Base-by-base conservation (phyloP, 2,888 invertebrate species). In the Heliconius ismenius region DNA sequence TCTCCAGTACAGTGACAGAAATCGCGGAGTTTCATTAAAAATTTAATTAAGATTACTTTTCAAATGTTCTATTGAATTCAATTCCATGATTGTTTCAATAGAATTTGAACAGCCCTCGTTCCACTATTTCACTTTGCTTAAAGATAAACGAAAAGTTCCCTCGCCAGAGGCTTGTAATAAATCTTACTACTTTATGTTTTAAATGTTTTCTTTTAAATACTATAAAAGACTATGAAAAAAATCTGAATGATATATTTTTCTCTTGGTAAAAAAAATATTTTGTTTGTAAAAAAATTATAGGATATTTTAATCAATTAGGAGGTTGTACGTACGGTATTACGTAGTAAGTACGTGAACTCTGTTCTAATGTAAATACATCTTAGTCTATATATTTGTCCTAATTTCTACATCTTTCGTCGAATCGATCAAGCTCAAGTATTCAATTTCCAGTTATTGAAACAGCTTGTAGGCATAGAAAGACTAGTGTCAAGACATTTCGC, bases 61-160 rank as follows among this genome's bases (percentile, higher is more conserved):
- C 39, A 60, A 68, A 60, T 28, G 28, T 62, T 75, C 43, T 28
- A 75, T 68, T n/a, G 65, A 75, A 43, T 43, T 32, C 62, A 28
- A 68, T 15, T 75, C 24, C 60, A 43, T 68, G 75, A 77, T 72
- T 75, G 75, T 77, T 75, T 75, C 75, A 72, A 75, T 77, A 67
- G 75, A 75, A 67, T 75, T 75, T 32, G 58, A 64, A 60, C 64
- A 74, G 67, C 64, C 60, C 70, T 43, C 64, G 74, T 72, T 77
- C 49, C n/a, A 72, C 64, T 77, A 75, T 77, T 77, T 75, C 72
- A 77, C 62, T 75, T 77, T 58, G 70, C 74, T 58, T 58, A 65
- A 69, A 77, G 77, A 77, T 65, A 77, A 74, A 70, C 69, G 69
- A 70, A 58, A 70, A 70, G 54, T 54, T 70, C 32, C 6, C 69